Evolutionary conservation across 2,797 vertebrate genomes (phyloP), one percentile per base, ranked within the genome.

Genomic region (Sebastes elongatus): DNA sequence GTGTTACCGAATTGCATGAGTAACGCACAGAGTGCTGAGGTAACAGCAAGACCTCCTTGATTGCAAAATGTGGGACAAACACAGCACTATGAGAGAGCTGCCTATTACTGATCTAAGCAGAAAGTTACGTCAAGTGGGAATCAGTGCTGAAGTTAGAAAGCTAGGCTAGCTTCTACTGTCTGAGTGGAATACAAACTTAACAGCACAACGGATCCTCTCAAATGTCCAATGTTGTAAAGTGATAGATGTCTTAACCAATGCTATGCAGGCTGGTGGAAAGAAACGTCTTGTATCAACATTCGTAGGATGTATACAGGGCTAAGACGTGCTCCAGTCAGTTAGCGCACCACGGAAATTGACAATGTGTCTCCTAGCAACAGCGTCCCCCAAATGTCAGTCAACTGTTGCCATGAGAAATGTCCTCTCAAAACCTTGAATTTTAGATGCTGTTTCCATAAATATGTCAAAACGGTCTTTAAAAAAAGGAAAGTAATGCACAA

Each of bases 21-120:
- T 42, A 42, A 42, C 13, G 13, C 5, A 42, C 38, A 14, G 38
- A 42, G 13, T 42, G 38, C 38, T 14, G 38, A 42, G 38, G 38
- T 42, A 42, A 42, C 38, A 38, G 38, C 38, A 38, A 38, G 38
- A 38, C 13, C 13, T 38, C 38, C 13, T 38, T 14, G 13, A 38
- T 38, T 38, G 38, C 38, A 38, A 38, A 38, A 38, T 38, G 38
- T 38, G 38, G 38, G 2, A 38, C 38, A 38, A 38, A 38, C 38
- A 14, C 38, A 2, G 38, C 38, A 38, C 38, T 38, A 5, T 0
- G 13, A 38, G 38, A 38, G 38, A 0, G 38, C 38, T 38, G 38
- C 38, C 13, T 38, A 38, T 38, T 49, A 0, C 0, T 14, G 20
- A 42, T 23, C 11, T 35, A 22, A 16, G 33, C 1, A 38, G 1